These are phyloP conservation scores for Aphyosemion australe DNA, from an alignment of 2,113 vertebrate species.

Conservation along the genomic window DNA sequence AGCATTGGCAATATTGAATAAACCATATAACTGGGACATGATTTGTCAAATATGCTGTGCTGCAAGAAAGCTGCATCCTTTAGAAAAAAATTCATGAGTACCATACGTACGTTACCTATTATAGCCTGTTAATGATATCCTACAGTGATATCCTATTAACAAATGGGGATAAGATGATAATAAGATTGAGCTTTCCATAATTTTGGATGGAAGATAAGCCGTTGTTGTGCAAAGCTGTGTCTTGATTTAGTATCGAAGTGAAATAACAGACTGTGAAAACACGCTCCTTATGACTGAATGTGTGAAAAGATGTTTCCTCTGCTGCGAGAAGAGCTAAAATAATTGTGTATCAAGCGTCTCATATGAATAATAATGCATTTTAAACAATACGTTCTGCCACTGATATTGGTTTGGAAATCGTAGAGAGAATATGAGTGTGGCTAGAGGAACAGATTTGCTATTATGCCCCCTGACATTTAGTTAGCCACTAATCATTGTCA, in stretches of 20 bases:
- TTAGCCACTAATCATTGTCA: slow-evolving; percentile 60
- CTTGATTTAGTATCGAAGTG: not conserved
- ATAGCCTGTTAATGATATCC: too few relatives aligned
- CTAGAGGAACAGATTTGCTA: slow-evolving; percentile 63
- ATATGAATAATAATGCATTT: slow-evolving; percentile 40
- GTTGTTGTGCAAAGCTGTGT: not conserved
- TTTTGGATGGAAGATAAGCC: not conserved
- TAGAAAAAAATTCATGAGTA: too few relatives aligned
- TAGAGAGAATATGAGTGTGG: slow-evolving; percentile 52
- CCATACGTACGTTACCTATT: too few relatives aligned
- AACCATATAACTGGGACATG: not conserved
- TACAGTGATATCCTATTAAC: not conserved
- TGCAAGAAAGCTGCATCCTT: too few relatives aligned
- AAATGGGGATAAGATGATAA: not conserved
- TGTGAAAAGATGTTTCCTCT: slow-evolving; percentile 19
- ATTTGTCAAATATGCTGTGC: too few relatives aligned
- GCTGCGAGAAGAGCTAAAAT: slow-evolving; percentile 11
- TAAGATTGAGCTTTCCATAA: not conserved
- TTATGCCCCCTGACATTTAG: slow-evolving; percentile 69
- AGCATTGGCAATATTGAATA: too few relatives aligned
- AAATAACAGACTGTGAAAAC: not conserved
- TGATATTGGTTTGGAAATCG: slow-evolving; percentile 32
- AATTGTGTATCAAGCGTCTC: slow-evolving; percentile 8
- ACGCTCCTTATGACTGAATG: not conserved
- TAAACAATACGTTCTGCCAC: slow-evolving; percentile 27